Percentiles rank a stretch among this genome's conserved stretches.
Conservation (phyloP, 2,888 invertebrate species). For the Zonitis immaculata region DNA sequence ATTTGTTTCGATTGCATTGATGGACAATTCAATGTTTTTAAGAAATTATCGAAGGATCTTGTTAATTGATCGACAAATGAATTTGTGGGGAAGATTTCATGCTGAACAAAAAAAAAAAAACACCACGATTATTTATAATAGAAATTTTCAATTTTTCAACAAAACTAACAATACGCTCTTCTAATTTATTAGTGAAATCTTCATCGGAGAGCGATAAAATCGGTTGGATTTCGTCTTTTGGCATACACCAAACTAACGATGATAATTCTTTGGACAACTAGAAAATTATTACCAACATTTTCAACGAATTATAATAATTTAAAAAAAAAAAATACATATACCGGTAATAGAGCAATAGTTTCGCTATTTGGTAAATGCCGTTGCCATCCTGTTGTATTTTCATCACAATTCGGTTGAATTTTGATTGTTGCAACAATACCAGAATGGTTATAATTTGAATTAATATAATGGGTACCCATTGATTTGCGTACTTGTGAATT, state of each 20-base stretch:
- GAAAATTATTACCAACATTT: neutral
- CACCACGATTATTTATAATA: too few relatives aligned
- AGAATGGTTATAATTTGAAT: conserved; percentile 83
- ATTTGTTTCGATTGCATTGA: conserved; percentile 42
- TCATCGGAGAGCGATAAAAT: conserved; percentile 66
- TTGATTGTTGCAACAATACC: conserved; percentile 89
- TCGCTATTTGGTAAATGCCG: conserved; percentile 82
- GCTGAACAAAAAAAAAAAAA: too few relatives aligned
- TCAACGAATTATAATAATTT: neutral
- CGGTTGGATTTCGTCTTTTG: conserved; percentile 66
- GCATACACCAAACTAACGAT: conserved; percentile 94
- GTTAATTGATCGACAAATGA: conserved; percentile 54
- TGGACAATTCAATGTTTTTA: conserved; percentile 45
- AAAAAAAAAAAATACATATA: too few relatives aligned
- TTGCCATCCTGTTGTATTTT: conserved; percentile 93
- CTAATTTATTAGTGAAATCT: conserved; percentile 82
- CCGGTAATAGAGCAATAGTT: conserved; percentile 87
- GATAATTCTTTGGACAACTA: conserved; percentile 68
- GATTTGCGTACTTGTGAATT: conserved; percentile 80
- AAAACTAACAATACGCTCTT: conserved; percentile 71
- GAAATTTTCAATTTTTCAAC: neutral
- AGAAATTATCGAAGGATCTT: conserved; percentile 51
- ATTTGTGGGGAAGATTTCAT: conserved; percentile 58
- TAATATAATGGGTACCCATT: conserved; percentile 75
- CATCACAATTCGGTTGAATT: conserved; percentile 67